A percentile compares a stretch with the other conserved stretches of the same genome.
phyloP scores from a whole-genome alignment of 2,113 vertebrate genomes.

The Bagarius yarrelli region DNA sequence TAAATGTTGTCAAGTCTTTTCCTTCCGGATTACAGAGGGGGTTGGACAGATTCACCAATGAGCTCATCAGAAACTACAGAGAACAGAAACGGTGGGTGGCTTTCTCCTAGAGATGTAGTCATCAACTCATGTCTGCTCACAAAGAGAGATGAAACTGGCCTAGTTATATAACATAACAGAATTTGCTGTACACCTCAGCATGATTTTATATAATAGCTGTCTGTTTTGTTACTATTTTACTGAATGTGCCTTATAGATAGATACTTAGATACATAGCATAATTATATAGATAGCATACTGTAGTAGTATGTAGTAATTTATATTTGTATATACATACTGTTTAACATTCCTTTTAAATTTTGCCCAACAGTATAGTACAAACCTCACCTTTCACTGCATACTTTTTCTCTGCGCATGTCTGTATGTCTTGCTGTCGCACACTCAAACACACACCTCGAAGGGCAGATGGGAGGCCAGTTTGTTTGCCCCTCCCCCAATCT shows the following conservation, averaged over 20 bases:
- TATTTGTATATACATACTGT: background rate
- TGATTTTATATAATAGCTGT: constrained; percentile 18
- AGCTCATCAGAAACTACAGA: constrained; percentile 44
- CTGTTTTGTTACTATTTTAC: constrained; percentile 10
- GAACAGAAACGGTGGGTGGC: constrained; percentile 35
- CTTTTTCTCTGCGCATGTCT: constrained; percentile 16
- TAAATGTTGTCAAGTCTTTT: constrained; percentile 23
- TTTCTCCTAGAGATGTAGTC: constrained; percentile 45
- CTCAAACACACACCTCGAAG: constrained; percentile 46
- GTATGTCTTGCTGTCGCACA: constrained; percentile 13
- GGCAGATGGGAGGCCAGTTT: constrained; percentile 69
- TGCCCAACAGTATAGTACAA: background rate
- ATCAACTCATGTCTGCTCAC: constrained; percentile 37
- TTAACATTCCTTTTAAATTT: no score
- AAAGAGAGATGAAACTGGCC: constrained; percentile 38
- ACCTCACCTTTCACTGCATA: constrained; percentile 2
- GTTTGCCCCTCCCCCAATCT: constrained; percentile 37
- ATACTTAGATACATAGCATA: no score
- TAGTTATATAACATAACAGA: constrained; percentile 40
- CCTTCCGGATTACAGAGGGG: constrained; percentile 18
- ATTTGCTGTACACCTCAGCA: constrained; percentile 21
- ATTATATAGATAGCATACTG: background rate
- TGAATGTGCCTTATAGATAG: background rate
- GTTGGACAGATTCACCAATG: constrained; percentile 37
- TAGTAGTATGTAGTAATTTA: background rate